phyloP scores from a whole-genome alignment of 2,888 invertebrate species.

The Drosophila histrio region DNA sequence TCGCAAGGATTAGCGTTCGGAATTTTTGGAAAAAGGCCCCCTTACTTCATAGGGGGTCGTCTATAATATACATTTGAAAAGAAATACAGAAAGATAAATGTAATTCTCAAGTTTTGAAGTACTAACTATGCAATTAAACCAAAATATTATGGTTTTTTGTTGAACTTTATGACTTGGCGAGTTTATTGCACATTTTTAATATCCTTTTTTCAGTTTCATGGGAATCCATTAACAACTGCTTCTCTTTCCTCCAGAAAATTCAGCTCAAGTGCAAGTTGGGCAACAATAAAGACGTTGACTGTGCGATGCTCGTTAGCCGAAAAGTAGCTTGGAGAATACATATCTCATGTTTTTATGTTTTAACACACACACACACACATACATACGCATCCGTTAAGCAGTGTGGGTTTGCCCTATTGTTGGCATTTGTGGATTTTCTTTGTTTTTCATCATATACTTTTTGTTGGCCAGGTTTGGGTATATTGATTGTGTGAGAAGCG shows the following conservation, averaged over 20 bases:
- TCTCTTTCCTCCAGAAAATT: not conserved
- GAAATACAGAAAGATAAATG: not conserved
- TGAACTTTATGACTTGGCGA: conserved; percentile 12
- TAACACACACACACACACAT: conserved; percentile 6
- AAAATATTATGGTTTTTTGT: conserved; percentile 1
- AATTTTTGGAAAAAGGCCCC: conserved; percentile 90
- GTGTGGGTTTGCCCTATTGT: conserved; percentile 35
- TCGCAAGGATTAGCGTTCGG: conserved; percentile 86
- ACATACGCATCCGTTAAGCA: not conserved
- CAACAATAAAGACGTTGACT: conserved; percentile 67
- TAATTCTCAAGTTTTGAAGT: not conserved
- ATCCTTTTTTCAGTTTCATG: not conserved
- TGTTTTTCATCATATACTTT: conserved; percentile 20
- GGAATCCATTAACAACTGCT: not conserved
- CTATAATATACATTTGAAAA: conserved; percentile 45
- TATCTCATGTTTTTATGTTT: conserved; percentile 55
- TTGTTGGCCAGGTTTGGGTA: conserved; percentile 35
- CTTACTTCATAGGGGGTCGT: conserved; percentile 87
- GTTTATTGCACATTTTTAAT: conserved; percentile 42
- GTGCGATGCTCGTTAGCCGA: conserved; percentile 64
- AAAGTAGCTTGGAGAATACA: conserved; percentile 65
- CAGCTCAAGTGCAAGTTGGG: conserved; percentile 49
- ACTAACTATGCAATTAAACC: conserved; percentile 2
- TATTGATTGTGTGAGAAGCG: conserved; percentile 61
- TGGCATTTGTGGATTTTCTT: conserved; percentile 40